Evolutionary conservation across 2,888 invertebrate species (phyloP), one percentile per base, ranked within the genome.

Genomic region (Panorpa germanica): DNA sequence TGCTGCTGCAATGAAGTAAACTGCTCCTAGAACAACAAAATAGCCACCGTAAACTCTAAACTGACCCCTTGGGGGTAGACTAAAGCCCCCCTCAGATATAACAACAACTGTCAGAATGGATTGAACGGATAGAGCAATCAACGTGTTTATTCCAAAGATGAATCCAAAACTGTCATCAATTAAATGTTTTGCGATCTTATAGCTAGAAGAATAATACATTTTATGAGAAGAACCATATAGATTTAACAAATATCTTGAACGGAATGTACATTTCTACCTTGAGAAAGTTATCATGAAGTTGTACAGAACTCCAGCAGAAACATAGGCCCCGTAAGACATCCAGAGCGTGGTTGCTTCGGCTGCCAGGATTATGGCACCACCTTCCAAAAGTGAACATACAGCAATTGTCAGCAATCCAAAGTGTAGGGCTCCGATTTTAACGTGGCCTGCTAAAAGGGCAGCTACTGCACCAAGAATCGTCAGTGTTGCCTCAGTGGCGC

Each of bases 101-200:
- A 82, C 69, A 7, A 75, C 47, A 0, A 67, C 43, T 0, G 82
- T 85, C 20, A 85, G 52, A 22, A 80, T 43, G 1, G 77, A 69
- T 52, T 85, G 82, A 1, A 81, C 47, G 1, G 63, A 48, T 4
- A 83, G 61, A 4, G 82, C 78, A 1, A 76, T 35, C 31, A 85
- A 70, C 0, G 76, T 82, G 53, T 82, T 85, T 41, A 81, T 59
- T 4, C 85, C 85, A 50, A 85, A 83, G 40, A 86, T 71, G 5
- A 86, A 57, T 2, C 80, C 83, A 48, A 78, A 82, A n/a, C n/a
- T n/a, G 48, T 77, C 77, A 37, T 81, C 76, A 40, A n/a, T n/a
- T n/a, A n/a, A n/a, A n/a, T n/a, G n/a, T n/a, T n/a, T n/a, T n/a
- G n/a, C n/a, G n/a, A n/a, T 78, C 57, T 88, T 85, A 26, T 78